Evolutionary conservation across 2,797 vertebrate species (phyloP).

Genomic region (Myotis myotis): DNA sequence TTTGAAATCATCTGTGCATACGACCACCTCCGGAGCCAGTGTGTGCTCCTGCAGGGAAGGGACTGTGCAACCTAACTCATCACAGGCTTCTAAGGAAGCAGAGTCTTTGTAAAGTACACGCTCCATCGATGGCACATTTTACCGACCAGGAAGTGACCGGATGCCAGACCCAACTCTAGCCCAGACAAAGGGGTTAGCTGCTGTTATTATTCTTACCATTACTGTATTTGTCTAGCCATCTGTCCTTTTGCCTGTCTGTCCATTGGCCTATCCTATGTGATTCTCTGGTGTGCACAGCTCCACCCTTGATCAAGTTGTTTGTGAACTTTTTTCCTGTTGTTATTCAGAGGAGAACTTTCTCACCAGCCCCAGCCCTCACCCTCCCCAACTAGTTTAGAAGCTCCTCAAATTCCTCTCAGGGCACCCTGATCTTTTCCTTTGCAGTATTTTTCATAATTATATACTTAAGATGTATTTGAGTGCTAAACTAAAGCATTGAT

Average conservation of each 20-base stretch:
- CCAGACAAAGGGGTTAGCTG: neutral
- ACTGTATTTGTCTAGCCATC: neutral
- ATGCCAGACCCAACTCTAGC: neutral
- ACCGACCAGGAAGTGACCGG: neutral
- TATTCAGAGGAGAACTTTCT: neutral
- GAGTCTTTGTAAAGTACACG: neutral
- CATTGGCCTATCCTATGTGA: neutral
- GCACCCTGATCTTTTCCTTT: neutral
- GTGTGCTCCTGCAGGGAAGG: neutral
- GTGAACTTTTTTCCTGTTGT: neutral
- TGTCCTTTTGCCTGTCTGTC: neutral
- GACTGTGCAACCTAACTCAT: neutral
- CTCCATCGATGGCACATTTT: neutral
- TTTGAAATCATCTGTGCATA: neutral
- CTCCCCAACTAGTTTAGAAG: neutral
- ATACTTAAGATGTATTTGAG: neutral
- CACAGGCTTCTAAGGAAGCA: neutral
- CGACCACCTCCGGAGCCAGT: neutral
- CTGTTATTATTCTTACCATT: neutral
- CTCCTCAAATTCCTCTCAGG: neutral
- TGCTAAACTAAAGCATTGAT: neutral
- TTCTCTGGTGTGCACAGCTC: neutral
- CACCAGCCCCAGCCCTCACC: neutral
- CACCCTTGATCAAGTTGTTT: neutral
- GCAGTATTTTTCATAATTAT: neutral